Conservation (phyloP, 1,140 invertebrate genomes). For the Bombus confusus region DNA sequence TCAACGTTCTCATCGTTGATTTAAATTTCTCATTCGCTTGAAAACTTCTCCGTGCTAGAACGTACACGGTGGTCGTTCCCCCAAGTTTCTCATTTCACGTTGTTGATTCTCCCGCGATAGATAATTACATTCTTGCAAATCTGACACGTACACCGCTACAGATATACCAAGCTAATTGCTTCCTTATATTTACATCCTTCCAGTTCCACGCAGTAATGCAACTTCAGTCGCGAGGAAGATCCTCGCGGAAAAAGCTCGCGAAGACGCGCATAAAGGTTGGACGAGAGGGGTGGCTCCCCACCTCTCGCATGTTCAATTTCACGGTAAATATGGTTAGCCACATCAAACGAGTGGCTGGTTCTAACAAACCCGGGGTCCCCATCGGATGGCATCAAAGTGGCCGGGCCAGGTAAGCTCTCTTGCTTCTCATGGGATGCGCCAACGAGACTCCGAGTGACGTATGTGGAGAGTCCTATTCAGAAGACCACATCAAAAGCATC, state of each 20-base stretch:
- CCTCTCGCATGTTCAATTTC: constrained; percentile 59
- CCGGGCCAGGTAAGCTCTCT: constrained; percentile 53
- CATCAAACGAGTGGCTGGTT: constrained; percentile 58
- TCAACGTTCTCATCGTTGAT: too few relatives aligned
- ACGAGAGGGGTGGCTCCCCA: neutral
- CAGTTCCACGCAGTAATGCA: neutral
- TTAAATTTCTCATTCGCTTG: neutral
- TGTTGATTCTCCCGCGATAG: neutral
- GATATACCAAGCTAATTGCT: too few relatives aligned
- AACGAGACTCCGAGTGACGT: constrained; percentile 44
- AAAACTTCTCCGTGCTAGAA: neutral
- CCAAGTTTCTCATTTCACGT: neutral
- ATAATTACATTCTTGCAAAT: neutral
- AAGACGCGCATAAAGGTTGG: neutral
- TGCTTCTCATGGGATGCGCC: constrained; percentile 42
- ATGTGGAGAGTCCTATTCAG: constrained; percentile 52
- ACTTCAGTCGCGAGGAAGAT: neutral
- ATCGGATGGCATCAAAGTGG: constrained; percentile 57
- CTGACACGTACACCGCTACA: too few relatives aligned
- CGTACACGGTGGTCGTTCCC: neutral
- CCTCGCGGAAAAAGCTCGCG: neutral
- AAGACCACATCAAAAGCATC: constrained; percentile 62
- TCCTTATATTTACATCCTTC: too few relatives aligned
- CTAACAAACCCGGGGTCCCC: constrained; percentile 51
- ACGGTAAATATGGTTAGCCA: constrained; percentile 58